These are phyloP conservation scores for Cyrtorhinus lividipennis DNA, from an alignment of 1,140 invertebrate genomes.

Conservation along the genomic window DNA sequence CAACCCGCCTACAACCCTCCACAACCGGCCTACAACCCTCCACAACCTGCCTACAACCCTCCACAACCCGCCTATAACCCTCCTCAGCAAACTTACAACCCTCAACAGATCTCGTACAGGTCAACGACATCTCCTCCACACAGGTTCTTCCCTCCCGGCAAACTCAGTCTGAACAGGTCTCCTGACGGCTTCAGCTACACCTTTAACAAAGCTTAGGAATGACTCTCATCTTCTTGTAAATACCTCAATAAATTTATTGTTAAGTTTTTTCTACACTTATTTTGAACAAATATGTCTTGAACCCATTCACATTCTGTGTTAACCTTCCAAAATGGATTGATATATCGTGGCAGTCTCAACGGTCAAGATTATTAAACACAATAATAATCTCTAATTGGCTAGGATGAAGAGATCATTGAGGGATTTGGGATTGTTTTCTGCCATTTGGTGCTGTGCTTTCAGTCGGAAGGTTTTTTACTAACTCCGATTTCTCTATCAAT, in stretches of 20 bases:
- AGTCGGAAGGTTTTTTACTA: too few relatives aligned
- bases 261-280: background rate
- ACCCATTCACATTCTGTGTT: background rate
- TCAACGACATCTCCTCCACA: slow-evolving; percentile 47
- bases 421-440: background rate
- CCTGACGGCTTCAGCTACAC: slow-evolving; percentile 70
- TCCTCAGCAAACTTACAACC: slow-evolving; percentile 16
- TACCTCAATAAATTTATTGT: slow-evolving; percentile 7
- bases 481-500: too few relatives aligned
- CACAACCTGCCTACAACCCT: slow-evolving; percentile 42
- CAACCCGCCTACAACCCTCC: slow-evolving; percentile 28
- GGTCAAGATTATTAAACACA: background rate
- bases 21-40: slow-evolving; percentile 37
- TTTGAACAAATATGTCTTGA: background rate
- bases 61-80: slow-evolving; percentile 31
- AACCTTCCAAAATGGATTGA: background rate
- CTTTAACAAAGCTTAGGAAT: slow-evolving; percentile 44
- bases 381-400: background rate
- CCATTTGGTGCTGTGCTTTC: background rate
- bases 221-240: background rate
- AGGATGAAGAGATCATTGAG: background rate
- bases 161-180: slow-evolving; percentile 63
- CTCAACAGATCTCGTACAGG: slow-evolving; percentile 22
- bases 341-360: background rate
- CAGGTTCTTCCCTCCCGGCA: slow-evolving; percentile 64